Base-by-base conservation (phyloP, 2,113 vertebrate species). In the Rhodinocichla rosea region DNA sequence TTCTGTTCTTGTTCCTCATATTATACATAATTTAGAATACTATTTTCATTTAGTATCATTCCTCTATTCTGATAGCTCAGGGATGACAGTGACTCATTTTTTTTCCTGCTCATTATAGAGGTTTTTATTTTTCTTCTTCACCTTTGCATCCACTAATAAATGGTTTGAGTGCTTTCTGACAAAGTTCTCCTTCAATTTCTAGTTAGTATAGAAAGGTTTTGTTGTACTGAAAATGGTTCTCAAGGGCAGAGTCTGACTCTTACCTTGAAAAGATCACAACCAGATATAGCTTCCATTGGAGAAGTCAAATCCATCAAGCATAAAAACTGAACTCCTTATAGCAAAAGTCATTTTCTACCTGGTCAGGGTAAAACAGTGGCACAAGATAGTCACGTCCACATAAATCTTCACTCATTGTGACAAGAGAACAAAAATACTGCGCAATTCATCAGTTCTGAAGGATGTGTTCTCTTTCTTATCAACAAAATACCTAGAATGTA, bases 271-370 rank as follows among this genome's bases (percentile, higher is more conserved):
- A 97, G 92, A 95, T 97, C 49, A 83, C 85, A 90, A 40, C 5
- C 45, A 60, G 71, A 76, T 97, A 97, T 95, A 98, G 60, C 92
- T 94, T 94, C 57, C n/a, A 62, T 44, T 92, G 76, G 94, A 98
- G 73, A 94, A 96, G 91, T 95, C 91, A 84, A 77, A 98, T 98
- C 95, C 79, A 97, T 98, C 97, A 98, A 95, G 62, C 69, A 80
- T 79, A 94, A 97, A 98, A 98, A 96, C 88, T 95, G 94, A 97
- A 96, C 75, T 92, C 57, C 59, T 96, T 97, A 98, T 65, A 94
- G 91, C 60, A 87, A 63, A 96, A 97, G 87, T 87, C 4, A 97
- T 98, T 97, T 96, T 95, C 98, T 97, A 98, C 47, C 85, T 96
- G 98, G 92, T 97, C 96, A 97, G 78, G 65, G 55, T 90, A 89